Base-by-base conservation (phyloP, 2,113 vertebrate genomes). In the Elephas maximus region DNA sequence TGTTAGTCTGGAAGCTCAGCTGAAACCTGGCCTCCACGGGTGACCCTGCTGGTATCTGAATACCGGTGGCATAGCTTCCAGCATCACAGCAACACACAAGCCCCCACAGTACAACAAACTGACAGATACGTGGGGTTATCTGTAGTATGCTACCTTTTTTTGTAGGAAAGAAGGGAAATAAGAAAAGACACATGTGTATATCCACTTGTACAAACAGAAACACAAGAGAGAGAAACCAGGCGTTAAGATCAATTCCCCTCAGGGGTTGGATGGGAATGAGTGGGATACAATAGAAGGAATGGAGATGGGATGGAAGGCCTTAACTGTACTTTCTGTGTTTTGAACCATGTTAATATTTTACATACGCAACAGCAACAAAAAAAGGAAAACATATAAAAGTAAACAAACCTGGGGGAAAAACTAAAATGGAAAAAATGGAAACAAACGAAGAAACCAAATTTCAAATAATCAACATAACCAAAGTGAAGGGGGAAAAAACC, bases 171-270 rank as follows among this genome's bases (percentile, higher is more conserved):
- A 92, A 67, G 26, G 23, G 10, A 21, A 93, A 74, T 74, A 69
- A 84, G 37, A 97, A 95, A 91, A 78, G 28, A 93, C 53, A 53
- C 6, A 18, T 57, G 21, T 26, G 26, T 28, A 73, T 44, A 12
- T 67, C 88, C 24, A 78, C 62, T 91, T 91, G 37, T 78, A 78
- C 67, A 93, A 62, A 89, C 95, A 67, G 45, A 94, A 95, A 67
- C 63, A 71, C 8, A 78, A 12, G 11, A 62, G 91, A 93, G 69
- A 93, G 44, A 88, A 73, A 78, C 8, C n/a, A 81, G 48, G 82
- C 6, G 44, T 21, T 14, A 86, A 44, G 53, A 82, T 0, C 69
- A 41, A 65, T 53, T 82, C 57, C 6, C 10, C 62, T 85, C 37
- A 33, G 48, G 84, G 76, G 24, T 6, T 78, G 51, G 23, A 37